Base-by-base conservation (phyloP, 2,797 vertebrate species). In the Meda fulgida region DNA sequence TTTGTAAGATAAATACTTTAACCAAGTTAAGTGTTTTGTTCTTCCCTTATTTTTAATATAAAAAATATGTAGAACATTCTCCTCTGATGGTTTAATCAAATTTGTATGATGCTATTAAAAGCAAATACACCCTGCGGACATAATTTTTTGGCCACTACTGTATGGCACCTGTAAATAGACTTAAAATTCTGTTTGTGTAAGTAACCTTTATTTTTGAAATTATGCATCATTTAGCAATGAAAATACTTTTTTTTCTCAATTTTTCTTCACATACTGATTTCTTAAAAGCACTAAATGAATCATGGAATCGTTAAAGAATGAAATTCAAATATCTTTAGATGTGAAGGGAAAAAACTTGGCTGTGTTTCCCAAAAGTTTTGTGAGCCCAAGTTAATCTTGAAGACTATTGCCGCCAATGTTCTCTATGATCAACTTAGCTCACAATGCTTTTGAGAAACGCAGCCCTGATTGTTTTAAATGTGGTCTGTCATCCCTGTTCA, bases 401-500 rank as follows among this genome's bases (percentile, higher is more conserved):
- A 60, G 11, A 60, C 23, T 3, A 60, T 26, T 58, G 23, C 55
- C 55, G 11, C 55, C 58, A 26, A 60, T 14, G 58, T 60, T 60
- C 55, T 26, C n/a, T 5, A 11, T 4, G 18, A 67, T 67, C 65
- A 21, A 21, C 13, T 67, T 36, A 5, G 18, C 29, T 36, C 34
- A 67, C 65, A 36, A 9, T 19, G 18, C 31, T 36, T 67, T 69
- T 63, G 60, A 7, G 26, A 65, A 65, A 65, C 6, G 0, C 60
- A 65, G 60, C 60, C 26, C 5, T 29, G 36, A 19, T 76, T 3
- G 29, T 58, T 55, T 21, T 72, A 86, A 86, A 55, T 46, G 65
- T 72, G 71, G 67, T 11, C 51, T 34, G 26, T 60, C 66, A 78
- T 83, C 77, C 53, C 60, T 58, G 38, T 63, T 23, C 29, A 55